Evolutionary conservation across 1,140 invertebrate genomes (phyloP), one percentile per base, ranked within the genome.

Genomic region (Drosophila equinoxialis): DNA sequence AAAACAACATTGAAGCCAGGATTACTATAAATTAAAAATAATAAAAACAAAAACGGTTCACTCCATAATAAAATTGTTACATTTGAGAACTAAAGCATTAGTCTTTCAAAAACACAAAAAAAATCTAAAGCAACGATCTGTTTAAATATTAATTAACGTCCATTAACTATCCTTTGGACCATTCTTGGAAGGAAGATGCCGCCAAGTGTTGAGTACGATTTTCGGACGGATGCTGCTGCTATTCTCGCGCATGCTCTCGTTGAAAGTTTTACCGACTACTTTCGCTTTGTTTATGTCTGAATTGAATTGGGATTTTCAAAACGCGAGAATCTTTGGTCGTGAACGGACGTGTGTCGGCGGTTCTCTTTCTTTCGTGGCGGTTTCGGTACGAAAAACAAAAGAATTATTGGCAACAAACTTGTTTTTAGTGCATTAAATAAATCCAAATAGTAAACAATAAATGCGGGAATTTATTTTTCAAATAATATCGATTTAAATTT

Each of bases 401-500:
- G 75, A 86, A 85, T 37, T 71, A 72, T 82, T 82, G 80, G 58
- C 81, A 82, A 85, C 75, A 87, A 87, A 87, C 75, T 87, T 69
- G 82, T 76, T 85, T 33, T 58, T 39, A n/a, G 4, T 58, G 30
- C 26, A 6, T 17, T 35, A 14, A 35, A 37, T 1, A 17, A 20
- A 51, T 45, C 6, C 6, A 6, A 45, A 7, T 42, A 42, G 6
- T 17, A 20, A 48, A 48, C 14, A 17, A 48, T 51, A 17, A 39
- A 39, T 39, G 13, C 37, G 10, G 6, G 8, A 39, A 39, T 39
- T 11, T 2, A 35, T 13, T 11, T 11, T 1, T 39, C 3, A 48
- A 45, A 26, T 26, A 26, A 26, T 26, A 45, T 45, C 13, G 14
- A 17, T 45, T 6, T 39, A 1, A 48, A 48, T 17, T 48, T 48